Base-by-base conservation (phyloP, 2,113 vertebrate species). In the Elachura formosa region DNA sequence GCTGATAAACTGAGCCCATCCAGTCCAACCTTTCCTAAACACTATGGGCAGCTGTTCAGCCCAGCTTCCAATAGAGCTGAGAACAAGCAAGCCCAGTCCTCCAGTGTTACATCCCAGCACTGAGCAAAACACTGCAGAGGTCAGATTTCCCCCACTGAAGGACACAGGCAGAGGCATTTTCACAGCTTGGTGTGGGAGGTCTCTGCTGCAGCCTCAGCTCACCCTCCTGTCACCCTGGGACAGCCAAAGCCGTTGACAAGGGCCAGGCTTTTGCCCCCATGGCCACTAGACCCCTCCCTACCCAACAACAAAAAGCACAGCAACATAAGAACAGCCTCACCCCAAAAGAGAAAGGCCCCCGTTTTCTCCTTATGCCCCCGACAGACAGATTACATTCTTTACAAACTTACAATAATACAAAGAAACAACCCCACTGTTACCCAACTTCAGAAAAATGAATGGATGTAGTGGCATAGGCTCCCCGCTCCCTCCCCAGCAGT, bases 381-480 rank as follows among this genome's bases (percentile, higher is more conserved):
- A 96, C 81, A 97, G 94, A 96, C 95, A 96, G 96, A 92, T 96
- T 96, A 97, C 93, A 97, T 97, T 97, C 97, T 97, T 97, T 97
- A 97, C 97, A 97, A 97, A 96, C 94, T 95, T 97, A 97, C 95
- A 97, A 96, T 94, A 96, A 95, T 87, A 97, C 68, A 96, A 75
- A n/a, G n/a, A 91, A 89, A n/a, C 48, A 75, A 51, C 43, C 59
- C 80, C 81, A 69, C 34, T 4, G 41, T 79, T 52, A 89, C 81
- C 79, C 89, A 89, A 29, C 84, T 95, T 93, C 76, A 84, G 63
- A 66, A 90, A 88, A 86, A 96, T 41, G 54, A 80, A 36, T 2
- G 45, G 76, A 92, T 0, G 1, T 43, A 90, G 92, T 77, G 91
- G 85, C 56, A 71, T 10, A 24, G 36, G 55, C 74, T 73, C 46